Evolutionary conservation across 2,888 invertebrate species (phyloP), one percentile per base, ranked within the genome.

Genomic region (Crematogaster levior): DNA sequence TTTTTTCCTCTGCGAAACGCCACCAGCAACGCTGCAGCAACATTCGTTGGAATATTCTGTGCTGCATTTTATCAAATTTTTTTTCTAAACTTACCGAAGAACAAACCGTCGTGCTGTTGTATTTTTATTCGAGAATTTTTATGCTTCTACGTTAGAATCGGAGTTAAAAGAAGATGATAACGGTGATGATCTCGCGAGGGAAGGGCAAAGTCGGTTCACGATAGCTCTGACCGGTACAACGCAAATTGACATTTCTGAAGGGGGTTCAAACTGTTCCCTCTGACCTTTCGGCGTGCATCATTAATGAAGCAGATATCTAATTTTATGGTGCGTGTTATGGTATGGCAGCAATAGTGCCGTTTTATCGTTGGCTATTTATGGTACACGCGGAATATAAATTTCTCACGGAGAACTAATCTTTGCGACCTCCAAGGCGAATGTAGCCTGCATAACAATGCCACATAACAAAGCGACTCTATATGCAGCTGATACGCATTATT

Each of bases 241-340:
- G 56, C 43, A 56, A 79, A 79, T 72, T 79, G 77, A 79, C 77
- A 79, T 79, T 61, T 82, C 43, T 66, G 27, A 75, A 84, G 56
- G 53, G 40, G 48, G 27, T 75, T 56, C 56, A 66, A 80, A 83
- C 77, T 77, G 37, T 37, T 30, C 58, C 68, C 73, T 48, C 37
- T 86, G 83, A 84, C 79, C 84, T 88, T 88, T 85, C n/a, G 68
- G 70, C 30, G 43, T 37, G 75, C 63, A 82, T 18, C 77, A 86
- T 74, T 70, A 40, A 66, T 74, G 51, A 75, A 74, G 77, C 40
- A 65, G 53, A 27, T 74, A 88, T 77, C 60, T 86, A 86, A 84
- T 82, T 87, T 85, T 87, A 82, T 21, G 51, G 40, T 58, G 40
- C 24, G 18, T 10, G 30, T 60, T 60, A 18, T 37, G 61, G 37